Conservation (phyloP, 2,888 invertebrate genomes). For the Aleiodes alternator region DNA sequence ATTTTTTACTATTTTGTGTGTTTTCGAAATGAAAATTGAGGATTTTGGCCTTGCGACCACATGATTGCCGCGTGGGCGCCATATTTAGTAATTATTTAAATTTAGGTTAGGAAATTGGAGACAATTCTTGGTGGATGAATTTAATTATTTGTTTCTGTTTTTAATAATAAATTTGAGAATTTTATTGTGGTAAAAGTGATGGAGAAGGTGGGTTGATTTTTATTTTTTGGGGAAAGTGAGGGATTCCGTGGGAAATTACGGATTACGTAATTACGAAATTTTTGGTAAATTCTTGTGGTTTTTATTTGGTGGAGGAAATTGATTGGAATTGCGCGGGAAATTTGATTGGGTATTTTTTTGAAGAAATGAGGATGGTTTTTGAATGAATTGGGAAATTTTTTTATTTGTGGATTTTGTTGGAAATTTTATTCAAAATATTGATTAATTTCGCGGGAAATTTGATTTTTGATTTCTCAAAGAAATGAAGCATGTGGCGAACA, state of each 20-base stretch:
- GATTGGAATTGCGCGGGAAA: background rate
- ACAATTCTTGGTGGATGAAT: background rate
- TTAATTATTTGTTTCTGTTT: background rate
- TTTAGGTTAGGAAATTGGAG: background rate
- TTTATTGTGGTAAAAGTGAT: background rate
- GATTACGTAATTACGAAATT: background rate
- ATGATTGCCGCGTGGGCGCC: slow-evolving; percentile 26
- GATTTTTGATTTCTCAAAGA: no score
- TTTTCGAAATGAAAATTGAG: no score
- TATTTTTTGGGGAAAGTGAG: background rate
- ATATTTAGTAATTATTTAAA: background rate
- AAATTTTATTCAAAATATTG: no score
- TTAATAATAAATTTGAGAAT: background rate
- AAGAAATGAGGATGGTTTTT: background rate
- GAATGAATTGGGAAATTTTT: no score
- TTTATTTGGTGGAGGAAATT: background rate
- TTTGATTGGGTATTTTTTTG: background rate
- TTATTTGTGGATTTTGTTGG: no score
- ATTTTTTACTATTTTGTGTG: background rate
- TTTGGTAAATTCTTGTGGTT: background rate
- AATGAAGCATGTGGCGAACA: no score
- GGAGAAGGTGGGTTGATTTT: no score
- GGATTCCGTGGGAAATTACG: background rate
- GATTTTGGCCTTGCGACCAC: background rate
- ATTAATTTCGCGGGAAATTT: no score